phyloP scores from a whole-genome alignment of 1,140 invertebrate genomes.

The Diorhabda sublineata region DNA sequence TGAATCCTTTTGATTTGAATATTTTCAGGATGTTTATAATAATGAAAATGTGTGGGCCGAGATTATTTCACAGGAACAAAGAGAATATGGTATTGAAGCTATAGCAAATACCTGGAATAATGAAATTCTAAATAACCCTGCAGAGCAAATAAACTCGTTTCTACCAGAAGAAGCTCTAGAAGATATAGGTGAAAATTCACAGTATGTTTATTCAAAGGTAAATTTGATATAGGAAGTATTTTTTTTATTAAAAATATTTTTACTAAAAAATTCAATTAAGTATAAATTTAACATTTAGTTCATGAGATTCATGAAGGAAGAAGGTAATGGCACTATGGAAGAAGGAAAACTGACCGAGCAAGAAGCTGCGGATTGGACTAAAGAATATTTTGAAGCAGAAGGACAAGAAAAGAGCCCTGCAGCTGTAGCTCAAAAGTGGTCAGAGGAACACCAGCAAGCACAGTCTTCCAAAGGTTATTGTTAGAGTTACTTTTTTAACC shows the following conservation, averaged over 20 bases:
- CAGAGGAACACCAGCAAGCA: constrained; percentile 23
- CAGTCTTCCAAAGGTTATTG: constrained; percentile 15
- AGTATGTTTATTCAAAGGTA: constrained; percentile 67
- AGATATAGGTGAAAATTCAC: constrained; percentile 59
- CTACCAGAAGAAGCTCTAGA: constrained; percentile 54
- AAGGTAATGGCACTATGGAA: constrained; percentile 62
- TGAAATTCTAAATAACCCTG: constrained; percentile 25
- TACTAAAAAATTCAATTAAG: neutral
- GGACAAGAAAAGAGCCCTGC: constrained; percentile 31
- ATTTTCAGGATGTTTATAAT: constrained; percentile 30
- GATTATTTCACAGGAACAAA: constrained; percentile 37
- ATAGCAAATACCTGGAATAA: constrained; percentile 23
- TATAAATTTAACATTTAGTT: constrained; percentile 54
- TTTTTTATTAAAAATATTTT: neutral
- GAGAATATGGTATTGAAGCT: constrained; percentile 26
- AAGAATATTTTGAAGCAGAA: constrained; percentile 49
- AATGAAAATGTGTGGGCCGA: constrained; percentile 42
- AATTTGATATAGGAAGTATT: neutral
- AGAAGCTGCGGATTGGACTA: constrained; percentile 52
- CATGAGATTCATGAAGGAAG: constrained; percentile 80
- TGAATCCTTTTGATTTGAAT: neutral
- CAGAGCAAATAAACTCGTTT: constrained; percentile 4
- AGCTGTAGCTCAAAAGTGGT: constrained; percentile 34
- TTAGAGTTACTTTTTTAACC: too few relatives aligned
- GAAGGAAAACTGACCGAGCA: constrained; percentile 44